Conservation (phyloP, 2,113 vertebrate species). For the Strigops habroptila region DNA sequence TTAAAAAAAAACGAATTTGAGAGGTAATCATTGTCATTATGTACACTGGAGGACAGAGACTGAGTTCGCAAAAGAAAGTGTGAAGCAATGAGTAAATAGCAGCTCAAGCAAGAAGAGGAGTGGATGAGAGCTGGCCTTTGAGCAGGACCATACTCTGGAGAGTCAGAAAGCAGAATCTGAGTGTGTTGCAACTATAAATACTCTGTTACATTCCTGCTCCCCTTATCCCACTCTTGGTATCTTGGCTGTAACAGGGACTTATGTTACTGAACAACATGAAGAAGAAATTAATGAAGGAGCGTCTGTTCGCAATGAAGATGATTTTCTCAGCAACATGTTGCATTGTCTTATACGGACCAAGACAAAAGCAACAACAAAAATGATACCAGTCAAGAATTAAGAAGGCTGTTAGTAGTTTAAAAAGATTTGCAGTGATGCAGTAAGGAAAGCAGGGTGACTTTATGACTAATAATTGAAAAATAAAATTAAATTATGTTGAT, state of each 20-base stretch:
- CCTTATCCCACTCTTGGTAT: neutral
- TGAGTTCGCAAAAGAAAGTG: neutral
- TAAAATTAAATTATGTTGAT: neutral
- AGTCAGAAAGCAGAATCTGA: neutral
- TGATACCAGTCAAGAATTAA: neutral
- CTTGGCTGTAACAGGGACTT: neutral
- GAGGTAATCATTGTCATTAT: neutral
- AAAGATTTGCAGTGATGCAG: neutral
- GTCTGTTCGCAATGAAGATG: neutral
- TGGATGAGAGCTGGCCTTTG: neutral
- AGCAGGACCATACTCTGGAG: neutral
- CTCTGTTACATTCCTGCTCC: neutral
- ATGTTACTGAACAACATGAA: neutral
- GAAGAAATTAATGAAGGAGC: neutral
- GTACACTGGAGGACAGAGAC: neutral
- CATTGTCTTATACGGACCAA: neutral
- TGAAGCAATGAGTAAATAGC: neutral
- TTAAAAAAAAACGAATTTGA: neutral
- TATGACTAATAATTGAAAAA: neutral
- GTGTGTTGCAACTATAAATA: neutral
- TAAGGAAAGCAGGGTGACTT: neutral
- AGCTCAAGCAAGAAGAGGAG: neutral
- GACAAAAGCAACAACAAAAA: neutral
- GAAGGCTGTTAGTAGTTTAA: neutral
- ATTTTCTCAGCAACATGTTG: neutral